These are phyloP conservation scores for Mesochorus sp. DNA, from an alignment of 2,888 invertebrate species.

Conservation along the genomic window DNA sequence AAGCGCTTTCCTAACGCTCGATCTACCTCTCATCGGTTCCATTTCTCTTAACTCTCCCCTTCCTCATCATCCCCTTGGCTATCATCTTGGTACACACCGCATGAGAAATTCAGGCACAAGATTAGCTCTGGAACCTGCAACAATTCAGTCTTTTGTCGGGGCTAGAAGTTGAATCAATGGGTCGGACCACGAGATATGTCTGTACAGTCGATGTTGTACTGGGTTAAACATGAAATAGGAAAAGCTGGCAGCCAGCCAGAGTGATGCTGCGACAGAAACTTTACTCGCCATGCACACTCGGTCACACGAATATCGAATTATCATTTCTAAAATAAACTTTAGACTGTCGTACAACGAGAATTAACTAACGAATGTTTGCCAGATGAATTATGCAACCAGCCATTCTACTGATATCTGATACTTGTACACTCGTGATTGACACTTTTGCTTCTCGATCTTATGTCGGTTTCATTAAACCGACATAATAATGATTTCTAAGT, in stretches of 20 bases:
- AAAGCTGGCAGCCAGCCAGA: slow-evolving; percentile 28
- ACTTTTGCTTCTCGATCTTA: not conserved
- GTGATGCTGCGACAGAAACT: not conserved
- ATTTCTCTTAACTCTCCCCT: not conserved
- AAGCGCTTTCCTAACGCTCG: slow-evolving; percentile 32
- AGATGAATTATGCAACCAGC: not conserved
- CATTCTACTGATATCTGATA: slow-evolving; percentile 10
- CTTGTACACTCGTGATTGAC: not conserved
- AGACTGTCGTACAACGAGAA: slow-evolving; percentile 1
- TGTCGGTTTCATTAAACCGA: too few species aligned
- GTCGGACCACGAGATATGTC: not conserved
- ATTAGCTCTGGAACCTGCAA: not conserved
- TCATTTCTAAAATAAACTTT: slow-evolving; percentile 34
- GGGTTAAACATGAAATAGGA: slow-evolving; percentile 22
- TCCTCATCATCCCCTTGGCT: too few species aligned
- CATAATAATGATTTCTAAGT: not conserved
- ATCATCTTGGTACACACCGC: not conserved
- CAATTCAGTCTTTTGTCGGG: not conserved
- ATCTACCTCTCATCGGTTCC: slow-evolving; percentile 36
- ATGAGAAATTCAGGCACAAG: not conserved
- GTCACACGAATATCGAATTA: slow-evolving; percentile 45
- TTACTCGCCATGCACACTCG: not conserved
- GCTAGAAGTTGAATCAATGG: not conserved
- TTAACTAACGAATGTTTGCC: slow-evolving; percentile 46
- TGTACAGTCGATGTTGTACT: not conserved